Conservation (phyloP, 1,140 invertebrate genomes). For the Macrobrachium nipponense region DNA sequence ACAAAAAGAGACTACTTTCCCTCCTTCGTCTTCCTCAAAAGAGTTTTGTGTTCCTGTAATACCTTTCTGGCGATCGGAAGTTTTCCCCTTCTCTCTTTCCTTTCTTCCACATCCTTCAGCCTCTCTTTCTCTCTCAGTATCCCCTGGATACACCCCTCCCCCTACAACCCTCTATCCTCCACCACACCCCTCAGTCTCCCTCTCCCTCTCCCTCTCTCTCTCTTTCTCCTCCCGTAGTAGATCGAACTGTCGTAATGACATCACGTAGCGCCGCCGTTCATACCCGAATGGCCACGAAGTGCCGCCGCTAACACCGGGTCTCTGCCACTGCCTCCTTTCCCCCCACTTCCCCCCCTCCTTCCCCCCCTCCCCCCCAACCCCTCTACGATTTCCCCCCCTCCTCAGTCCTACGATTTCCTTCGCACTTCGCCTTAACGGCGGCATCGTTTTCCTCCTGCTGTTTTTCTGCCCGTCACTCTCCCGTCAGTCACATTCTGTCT, state of each 20-base stretch:
- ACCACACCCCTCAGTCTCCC: neutral
- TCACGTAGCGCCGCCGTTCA: neutral
- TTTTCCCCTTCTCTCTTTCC: neutral
- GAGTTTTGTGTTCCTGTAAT: neutral
- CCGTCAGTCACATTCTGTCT: too few relatives aligned
- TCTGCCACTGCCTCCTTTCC: neutral
- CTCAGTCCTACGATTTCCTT: too few relatives aligned
- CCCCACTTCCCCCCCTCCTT: neutral
- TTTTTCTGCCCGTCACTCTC: too few relatives aligned
- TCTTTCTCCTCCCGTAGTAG: too few relatives aligned
- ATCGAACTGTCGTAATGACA: neutral
- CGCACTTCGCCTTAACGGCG: too few relatives aligned
- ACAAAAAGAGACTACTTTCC: neutral
- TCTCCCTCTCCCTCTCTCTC: constrained; percentile 6
- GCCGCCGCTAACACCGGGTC: neutral
- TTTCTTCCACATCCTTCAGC: too few relatives aligned
- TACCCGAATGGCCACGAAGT: neutral
- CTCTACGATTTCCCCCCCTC: constrained; percentile 5
- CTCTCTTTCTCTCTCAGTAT: too few relatives aligned
- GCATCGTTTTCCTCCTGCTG: too few relatives aligned
- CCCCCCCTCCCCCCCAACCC: neutral
- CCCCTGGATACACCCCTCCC: too few relatives aligned
- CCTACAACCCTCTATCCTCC: neutral
- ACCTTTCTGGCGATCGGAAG: neutral
- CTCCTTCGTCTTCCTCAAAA: too few relatives aligned